Conservation (phyloP, 2,113 vertebrate species). For the Andinoacara biseriatus region DNA sequence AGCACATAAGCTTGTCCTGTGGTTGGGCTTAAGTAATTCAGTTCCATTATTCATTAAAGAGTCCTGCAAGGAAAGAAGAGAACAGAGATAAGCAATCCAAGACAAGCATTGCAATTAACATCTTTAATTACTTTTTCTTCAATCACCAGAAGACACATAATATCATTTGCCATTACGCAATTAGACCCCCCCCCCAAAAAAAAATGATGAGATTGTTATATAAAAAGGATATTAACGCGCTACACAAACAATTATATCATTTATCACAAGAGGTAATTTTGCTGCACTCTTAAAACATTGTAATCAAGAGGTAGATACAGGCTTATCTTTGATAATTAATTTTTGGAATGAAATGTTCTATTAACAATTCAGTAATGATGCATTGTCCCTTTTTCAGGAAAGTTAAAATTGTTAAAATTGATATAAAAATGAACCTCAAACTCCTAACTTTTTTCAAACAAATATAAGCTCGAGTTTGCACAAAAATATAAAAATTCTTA, state of each 20-base stretch:
- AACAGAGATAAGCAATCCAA: conserved; percentile 29
- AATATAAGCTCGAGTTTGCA: neutral
- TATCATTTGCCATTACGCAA: neutral
- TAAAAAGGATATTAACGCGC: conserved; percentile 24
- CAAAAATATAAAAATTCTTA: neutral
- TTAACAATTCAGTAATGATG: neutral
- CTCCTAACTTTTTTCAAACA: neutral
- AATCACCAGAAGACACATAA: neutral
- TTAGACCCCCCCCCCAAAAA: neutral
- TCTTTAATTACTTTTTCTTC: conserved; percentile 35
- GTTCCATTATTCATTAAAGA: conserved; percentile 43
- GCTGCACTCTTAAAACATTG: neutral
- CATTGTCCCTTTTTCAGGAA: neutral
- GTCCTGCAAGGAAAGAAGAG: conserved; percentile 46
- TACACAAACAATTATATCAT: conserved; percentile 1
- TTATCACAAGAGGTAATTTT: neutral
- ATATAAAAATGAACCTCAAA: neutral
- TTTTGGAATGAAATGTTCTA: neutral
- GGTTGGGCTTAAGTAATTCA: conserved; percentile 24
- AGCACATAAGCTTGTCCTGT: conserved; percentile 28
- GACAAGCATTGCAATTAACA: conserved; percentile 30
- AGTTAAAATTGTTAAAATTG: neutral
- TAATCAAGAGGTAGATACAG: neutral
- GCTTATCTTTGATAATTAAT: neutral
- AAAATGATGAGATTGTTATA: conserved; percentile 3